A percentile compares a stretch with the other conserved stretches of the same genome.
These are phyloP conservation scores for Apamea anceps DNA, from an alignment of 2,888 invertebrate genomes.

Conservation along the genomic window DNA sequence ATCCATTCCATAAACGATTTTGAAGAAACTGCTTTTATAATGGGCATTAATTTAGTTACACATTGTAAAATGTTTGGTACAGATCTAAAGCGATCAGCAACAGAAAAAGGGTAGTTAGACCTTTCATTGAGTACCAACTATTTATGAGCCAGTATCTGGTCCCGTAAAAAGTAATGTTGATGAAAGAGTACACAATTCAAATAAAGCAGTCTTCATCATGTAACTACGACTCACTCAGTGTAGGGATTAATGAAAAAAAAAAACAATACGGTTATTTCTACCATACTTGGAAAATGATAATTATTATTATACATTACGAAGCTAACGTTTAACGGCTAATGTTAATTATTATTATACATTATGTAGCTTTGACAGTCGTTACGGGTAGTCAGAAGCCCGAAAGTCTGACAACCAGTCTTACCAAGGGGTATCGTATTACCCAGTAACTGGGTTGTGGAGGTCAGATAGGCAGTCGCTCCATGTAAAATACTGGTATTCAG, in stretches of 20 bases:
- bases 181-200: background rate
- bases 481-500: no score
- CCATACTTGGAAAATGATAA: background rate
- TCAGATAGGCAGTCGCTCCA: no score
- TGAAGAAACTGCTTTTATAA: no score
- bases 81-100: background rate
- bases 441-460: no score
- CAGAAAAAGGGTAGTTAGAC: background rate
- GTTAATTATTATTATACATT: no score
- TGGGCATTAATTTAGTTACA: no score
- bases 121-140: background rate
- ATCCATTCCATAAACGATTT: no score
- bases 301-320: background rate
- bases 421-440: no score
- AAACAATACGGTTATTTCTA: background rate
- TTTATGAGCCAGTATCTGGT: background rate
- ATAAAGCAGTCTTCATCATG: background rate
- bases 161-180: background rate
- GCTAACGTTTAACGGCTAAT: no score
- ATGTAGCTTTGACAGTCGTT: no score
- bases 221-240: background rate
- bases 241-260: background rate
- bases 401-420: no score
- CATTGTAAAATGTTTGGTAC: background rate
- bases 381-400: no score